Base-by-base conservation (phyloP, 2,113 vertebrate genomes). In the Thryonomys swinderianus region DNA sequence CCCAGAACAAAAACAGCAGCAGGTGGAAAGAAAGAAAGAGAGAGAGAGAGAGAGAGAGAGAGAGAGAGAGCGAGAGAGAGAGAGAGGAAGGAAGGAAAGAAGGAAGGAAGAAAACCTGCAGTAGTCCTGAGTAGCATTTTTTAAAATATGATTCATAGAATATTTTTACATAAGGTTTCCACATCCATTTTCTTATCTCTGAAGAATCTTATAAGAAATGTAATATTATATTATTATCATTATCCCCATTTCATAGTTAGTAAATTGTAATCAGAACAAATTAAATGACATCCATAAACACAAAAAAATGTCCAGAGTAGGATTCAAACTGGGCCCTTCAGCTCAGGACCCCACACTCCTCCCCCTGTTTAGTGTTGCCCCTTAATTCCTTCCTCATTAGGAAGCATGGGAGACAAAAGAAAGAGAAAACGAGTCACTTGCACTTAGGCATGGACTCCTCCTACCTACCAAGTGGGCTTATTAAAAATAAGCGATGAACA, bases 101-200 rank as follows among this genome's bases (percentile, higher is more conserved):
- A 51, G 48, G 62, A 37, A 51, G 48, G 10, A 10, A 51, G 48
- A 27, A 37, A 69, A 45, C 78, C 48, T 51, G 82, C 80, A 84
- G 83, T 64, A 59, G n/a, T 90, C 76, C 73, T 71, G 67, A 66
- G 45, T 53, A 88, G 34, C 51, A 78, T 78, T 48, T 78, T 48
- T 92, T 94, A 94, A 83, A 62, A 64, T 40, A 0, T 67, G 48
- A 82, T 55, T 94, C 51, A 32, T 13, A 67, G 80, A 67, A 45
- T 64, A 40, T 74, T 86, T 91, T 95, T 81, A 82, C 67, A 16
- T 40, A 66, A 79, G 73, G 16, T 62, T 61, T 74, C 71, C 79
- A 83, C 32, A 34, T 53, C 59, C 17, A 27, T 86, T 88, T 91
- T 84, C 79, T 80, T 25, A 12, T 69, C 92, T 71, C n/a, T n/a